Evolutionary conservation across 2,888 invertebrate genomes (phyloP).

Genomic region (Morinoia aosen): DNA sequence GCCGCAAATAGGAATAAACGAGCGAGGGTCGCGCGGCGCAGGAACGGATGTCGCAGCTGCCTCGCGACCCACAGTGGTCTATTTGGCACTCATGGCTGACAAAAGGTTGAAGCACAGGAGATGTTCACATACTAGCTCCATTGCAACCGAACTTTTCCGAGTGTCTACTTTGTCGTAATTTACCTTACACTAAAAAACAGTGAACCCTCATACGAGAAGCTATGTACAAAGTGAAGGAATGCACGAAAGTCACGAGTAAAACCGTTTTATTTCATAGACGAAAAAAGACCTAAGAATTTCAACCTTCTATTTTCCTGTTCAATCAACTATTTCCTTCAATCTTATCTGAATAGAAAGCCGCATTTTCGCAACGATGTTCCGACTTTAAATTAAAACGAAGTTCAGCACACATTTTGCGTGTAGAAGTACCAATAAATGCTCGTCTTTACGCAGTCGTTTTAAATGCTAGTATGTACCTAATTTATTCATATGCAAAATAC

Average conservation of each 20-base stretch:
- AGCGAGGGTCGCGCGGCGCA: background rate
- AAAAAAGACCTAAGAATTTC: too few relatives aligned
- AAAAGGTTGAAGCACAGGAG: background rate
- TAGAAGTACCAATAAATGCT: background rate
- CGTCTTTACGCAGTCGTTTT: background rate
- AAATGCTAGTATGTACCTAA: background rate
- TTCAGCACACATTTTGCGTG: background rate
- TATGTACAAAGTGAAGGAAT: too few relatives aligned
- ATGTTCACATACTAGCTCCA: background rate
- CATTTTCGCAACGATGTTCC: background rate
- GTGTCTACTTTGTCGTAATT: background rate
- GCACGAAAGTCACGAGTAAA: too few relatives aligned
- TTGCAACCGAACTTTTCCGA: background rate
- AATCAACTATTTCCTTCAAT: background rate
- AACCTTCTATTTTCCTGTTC: too few relatives aligned
- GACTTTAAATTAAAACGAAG: background rate
- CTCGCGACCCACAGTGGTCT: background rate
- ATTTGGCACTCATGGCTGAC: background rate
- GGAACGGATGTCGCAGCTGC: background rate
- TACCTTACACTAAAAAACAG: background rate
- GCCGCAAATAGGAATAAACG: conserved; percentile 46
- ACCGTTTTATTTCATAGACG: too few relatives aligned
- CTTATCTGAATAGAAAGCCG: background rate
- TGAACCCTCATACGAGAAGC: too few relatives aligned
- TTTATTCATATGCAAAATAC: background rate